These are phyloP conservation scores for Petromus typicus DNA, from an alignment of 2,113 vertebrate species.

Conservation along the genomic window DNA sequence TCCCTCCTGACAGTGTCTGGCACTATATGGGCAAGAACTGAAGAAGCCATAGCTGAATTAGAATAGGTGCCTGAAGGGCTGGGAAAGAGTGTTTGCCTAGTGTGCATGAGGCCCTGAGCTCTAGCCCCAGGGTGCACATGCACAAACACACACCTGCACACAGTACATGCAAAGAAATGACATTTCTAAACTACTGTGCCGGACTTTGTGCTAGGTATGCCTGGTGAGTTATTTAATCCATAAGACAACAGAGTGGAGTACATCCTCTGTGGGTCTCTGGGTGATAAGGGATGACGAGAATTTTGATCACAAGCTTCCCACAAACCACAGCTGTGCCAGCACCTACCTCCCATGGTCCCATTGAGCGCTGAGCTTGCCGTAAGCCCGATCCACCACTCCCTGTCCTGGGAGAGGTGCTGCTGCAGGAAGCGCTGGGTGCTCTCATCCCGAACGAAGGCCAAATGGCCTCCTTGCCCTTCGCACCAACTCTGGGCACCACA, in stretches of 20 bases:
- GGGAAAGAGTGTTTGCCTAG: neutral
- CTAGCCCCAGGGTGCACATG: too few relatives aligned
- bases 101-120: neutral
- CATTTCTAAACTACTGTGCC: neutral
- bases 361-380: constrained; percentile 84
- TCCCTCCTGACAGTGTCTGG: neutral
- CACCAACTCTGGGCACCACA: constrained; percentile 93
- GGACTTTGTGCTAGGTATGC: neutral
- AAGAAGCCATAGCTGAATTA: neutral
- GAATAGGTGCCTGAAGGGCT: too few relatives aligned
- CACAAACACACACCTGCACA: too few relatives aligned
- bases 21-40: neutral
- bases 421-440: constrained; percentile 93
- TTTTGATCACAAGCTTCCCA: neutral
- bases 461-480: constrained; percentile 93
- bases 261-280: neutral
- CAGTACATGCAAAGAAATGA: neutral
- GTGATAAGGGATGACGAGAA: neutral
- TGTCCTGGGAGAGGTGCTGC: constrained; percentile 88
- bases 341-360: constrained; percentile 84
- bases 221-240: neutral
- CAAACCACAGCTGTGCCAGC: constrained; percentile 8
- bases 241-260: neutral
- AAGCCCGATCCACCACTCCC: constrained; percentile 96
- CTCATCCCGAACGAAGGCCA: constrained; percentile 93